Conservation (phyloP, 2,797 vertebrate species). For the Anguilla marmorata region DNA sequence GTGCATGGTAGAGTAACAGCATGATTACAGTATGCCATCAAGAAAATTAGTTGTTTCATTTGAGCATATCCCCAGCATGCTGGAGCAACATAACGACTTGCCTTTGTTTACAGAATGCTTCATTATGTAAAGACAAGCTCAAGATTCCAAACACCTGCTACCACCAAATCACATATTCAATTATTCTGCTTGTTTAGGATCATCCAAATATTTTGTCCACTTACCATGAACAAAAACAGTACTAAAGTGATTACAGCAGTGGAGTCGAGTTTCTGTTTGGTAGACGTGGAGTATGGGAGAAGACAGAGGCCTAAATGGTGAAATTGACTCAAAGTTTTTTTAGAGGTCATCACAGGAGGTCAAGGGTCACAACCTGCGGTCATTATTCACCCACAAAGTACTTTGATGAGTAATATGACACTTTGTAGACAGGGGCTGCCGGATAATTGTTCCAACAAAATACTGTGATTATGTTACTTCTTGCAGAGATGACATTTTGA, state of each 20-base stretch:
- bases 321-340: conserved; percentile 70
- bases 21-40: conserved; percentile 80
- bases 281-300: conserved; percentile 64
- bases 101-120: conserved; percentile 86
- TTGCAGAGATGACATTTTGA: conserved; percentile 64
- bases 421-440: conserved; percentile 67
- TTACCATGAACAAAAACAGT: conserved; percentile 82
- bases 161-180: conserved; percentile 75
- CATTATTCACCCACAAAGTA: conserved; percentile 72
- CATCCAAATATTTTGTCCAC: conserved; percentile 90
- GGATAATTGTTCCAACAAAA: conserved; percentile 72
- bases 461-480: conserved; percentile 69
- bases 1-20: conserved; percentile 72
- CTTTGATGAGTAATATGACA: conserved; percentile 82
- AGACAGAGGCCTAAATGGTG: conserved; percentile 54
- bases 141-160: conserved; percentile 78
- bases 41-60: conserved; percentile 79
- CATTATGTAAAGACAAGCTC: conserved; percentile 71
- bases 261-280: conserved; percentile 76
- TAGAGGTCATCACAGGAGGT: conserved; percentile 73
- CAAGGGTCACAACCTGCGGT: conserved; percentile 73
- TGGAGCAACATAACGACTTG: conserved; percentile 79
- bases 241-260: conserved; percentile 76
- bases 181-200: conserved; percentile 81
- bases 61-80: conserved; percentile 71